Base-by-base conservation (phyloP, 2,797 vertebrate species). In the Pipistrellus kuhlii region DNA sequence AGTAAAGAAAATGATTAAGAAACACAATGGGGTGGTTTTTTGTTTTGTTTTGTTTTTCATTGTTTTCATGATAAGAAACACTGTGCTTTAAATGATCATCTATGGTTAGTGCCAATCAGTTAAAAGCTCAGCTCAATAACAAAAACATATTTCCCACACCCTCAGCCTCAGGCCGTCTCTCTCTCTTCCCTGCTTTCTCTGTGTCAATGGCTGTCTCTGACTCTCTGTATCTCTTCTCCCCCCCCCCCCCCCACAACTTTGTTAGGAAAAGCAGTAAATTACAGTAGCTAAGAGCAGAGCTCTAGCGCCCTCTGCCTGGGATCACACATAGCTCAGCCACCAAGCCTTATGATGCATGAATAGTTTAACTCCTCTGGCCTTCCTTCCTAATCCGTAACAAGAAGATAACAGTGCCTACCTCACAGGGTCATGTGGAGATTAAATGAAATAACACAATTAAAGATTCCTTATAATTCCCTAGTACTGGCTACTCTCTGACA, bases 241-340 rank as follows among this genome's bases (percentile, higher is more conserved):
- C 20, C 53, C 9, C 20, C 53, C 9, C 12, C 32, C 44, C 2
- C 38, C 30, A 48, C 20, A 0, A 7, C 51, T 69, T 59, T 66
- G 14, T 59, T 35, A 44, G 30, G 32, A 81, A 15, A 35, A 51
- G 23, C n/a, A 23, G 18, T 46, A 21, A 66, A 55, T 75, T 41
- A 57, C 2, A 18, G 23, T 2, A 41, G 32, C 59, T 46, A 83
- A 66, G 64, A 75, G 25, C 91, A 83, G 57, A 68, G 12, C 17
- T 69, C 72, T 59, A 94, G 85, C n/a, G 17, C 90, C 96, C 71
- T 72, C 92, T 91, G 35, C 86, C 84, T 53, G 93, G 57, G 27
- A 30, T 92, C 69, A 38, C 57, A 46, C 20, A 25, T 6, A 78
- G 51, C 69, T 88, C 44, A 27, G 69, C 25, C 30, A n/a, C 14